phyloP scores from a whole-genome alignment of 2,113 vertebrate genomes.

The Eira barbara region DNA sequence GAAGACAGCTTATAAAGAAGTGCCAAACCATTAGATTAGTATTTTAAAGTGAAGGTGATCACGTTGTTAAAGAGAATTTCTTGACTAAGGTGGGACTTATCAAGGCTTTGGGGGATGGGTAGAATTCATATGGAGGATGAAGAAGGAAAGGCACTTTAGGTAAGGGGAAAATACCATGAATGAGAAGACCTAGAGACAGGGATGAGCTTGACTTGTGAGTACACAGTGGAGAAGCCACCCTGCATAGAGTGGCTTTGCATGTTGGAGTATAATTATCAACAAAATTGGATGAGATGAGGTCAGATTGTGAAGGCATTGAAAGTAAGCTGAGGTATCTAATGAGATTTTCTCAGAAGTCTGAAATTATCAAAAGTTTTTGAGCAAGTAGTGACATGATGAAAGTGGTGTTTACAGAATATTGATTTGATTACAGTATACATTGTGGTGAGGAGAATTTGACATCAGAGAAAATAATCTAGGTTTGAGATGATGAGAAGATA shows the following conservation, averaged over 20 bases:
- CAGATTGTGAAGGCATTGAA: conserved; percentile 23
- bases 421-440: neutral
- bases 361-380: neutral
- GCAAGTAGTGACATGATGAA: neutral
- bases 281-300: neutral
- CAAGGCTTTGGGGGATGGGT: neutral
- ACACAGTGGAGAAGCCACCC: neutral
- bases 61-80: neutral
- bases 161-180: neutral
- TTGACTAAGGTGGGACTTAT: neutral
- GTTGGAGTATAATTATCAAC: neutral
- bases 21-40: neutral
- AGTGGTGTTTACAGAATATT: neutral
- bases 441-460: neutral
- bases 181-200: neutral
- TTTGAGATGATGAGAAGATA: neutral
- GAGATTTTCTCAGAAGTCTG: conserved; percentile 10
- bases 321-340: neutral
- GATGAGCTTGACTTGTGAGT: neutral
- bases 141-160: neutral
- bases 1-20: neutral
- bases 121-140: neutral
- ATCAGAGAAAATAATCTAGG: neutral
- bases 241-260: neutral
- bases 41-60: conserved; percentile 14